Conservation (phyloP, 2,797 vertebrate genomes). For the Alectoris magna region DNA sequence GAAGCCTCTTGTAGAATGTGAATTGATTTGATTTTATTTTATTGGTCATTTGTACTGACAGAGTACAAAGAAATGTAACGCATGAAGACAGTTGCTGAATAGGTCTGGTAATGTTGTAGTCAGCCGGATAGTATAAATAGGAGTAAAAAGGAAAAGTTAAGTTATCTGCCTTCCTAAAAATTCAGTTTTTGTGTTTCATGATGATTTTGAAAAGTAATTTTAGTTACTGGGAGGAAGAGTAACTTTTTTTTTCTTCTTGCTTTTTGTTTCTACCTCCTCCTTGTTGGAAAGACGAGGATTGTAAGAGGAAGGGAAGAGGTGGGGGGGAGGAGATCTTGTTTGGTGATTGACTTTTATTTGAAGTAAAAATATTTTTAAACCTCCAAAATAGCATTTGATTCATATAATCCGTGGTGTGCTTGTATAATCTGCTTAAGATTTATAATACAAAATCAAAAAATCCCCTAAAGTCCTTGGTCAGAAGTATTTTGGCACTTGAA, state of each 20-base stretch:
- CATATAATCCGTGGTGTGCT: neutral
- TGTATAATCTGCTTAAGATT: conserved; percentile 54
- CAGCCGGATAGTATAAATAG: neutral
- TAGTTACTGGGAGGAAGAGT: neutral
- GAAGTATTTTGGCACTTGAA: conserved; percentile 29
- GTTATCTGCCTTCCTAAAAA: neutral
- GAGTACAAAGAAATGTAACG: neutral
- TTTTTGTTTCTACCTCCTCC: neutral
- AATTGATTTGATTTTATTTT: neutral
- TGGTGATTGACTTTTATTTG: neutral
- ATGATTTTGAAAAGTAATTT: neutral
- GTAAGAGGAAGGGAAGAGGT: neutral
- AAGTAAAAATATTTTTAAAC: conserved; percentile 29
- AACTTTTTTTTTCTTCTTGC: rapidly evolving
- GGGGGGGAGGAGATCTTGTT: neutral
- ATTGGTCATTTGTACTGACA: neutral
- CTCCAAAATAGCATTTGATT: conserved; percentile 1
- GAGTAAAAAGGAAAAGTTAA: neutral
- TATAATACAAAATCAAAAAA: neutral
- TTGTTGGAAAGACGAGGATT: neutral
- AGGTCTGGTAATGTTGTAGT: neutral
- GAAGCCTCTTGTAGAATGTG: neutral
- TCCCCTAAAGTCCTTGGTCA: neutral
- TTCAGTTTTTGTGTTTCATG: neutral
- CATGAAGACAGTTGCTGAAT: neutral